Evolutionary conservation across 2,888 invertebrate genomes (phyloP).

Genomic region (Lacanobia oleracea): DNA sequence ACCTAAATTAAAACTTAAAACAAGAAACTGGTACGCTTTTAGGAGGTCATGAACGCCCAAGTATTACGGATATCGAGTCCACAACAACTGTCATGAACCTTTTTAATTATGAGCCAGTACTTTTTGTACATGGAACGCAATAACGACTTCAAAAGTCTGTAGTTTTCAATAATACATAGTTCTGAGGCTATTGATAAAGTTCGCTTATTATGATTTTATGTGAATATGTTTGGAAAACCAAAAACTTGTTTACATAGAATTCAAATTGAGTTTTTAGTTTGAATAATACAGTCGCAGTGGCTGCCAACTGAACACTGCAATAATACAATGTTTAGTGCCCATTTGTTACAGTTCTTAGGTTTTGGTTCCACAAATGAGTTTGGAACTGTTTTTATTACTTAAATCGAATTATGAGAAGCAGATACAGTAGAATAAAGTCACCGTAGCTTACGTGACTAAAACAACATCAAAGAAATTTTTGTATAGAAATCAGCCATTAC

Average conservation of each 20-base stretch:
- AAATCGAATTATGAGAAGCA: constrained; percentile 29
- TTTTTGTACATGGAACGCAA: constrained; percentile 54
- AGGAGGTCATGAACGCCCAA: too few relatives aligned
- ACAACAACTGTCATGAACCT: constrained; percentile 24
- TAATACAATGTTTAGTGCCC: constrained; percentile 63
- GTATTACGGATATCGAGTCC: neutral
- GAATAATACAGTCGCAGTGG: constrained; percentile 83
- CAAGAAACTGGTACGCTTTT: too few relatives aligned
- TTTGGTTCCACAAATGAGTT: constrained; percentile 58
- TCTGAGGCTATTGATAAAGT: constrained; percentile 84
- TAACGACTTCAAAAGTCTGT: constrained; percentile 62
- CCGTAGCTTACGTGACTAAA: neutral
- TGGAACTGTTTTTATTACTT: constrained; percentile 50
- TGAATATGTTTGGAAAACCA: constrained; percentile 82
- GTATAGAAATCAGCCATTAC: constrained; percentile 16
- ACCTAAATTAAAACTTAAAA: too few relatives aligned
- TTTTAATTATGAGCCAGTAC: constrained; percentile 36
- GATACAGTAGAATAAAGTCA: constrained; percentile 7
- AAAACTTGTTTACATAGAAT: constrained; percentile 88
- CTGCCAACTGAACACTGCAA: constrained; percentile 80
- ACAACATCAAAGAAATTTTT: constrained; percentile 36
- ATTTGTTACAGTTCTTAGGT: constrained; percentile 57
- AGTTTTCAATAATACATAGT: constrained; percentile 70
- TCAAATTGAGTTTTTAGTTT: constrained; percentile 85
- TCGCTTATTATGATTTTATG: constrained; percentile 86